A percentile compares a stretch with the other conserved stretches of the same genome.
These are phyloP conservation scores for Drosophila ezoana DNA, from an alignment of 2,888 invertebrate genomes.

Conservation along the genomic window DNA sequence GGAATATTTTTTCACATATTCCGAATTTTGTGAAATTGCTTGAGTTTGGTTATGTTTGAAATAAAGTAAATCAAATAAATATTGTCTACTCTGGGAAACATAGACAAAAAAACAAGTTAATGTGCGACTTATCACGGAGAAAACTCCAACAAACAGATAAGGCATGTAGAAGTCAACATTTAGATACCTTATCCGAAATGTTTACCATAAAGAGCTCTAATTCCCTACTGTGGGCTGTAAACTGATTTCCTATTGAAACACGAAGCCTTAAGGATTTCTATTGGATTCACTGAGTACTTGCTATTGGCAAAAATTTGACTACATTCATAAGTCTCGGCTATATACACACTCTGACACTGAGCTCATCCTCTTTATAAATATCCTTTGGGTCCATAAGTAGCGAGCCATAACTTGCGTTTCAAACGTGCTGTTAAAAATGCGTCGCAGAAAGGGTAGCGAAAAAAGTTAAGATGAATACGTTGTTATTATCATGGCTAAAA, in stretches of 20 bases:
- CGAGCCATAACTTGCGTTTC: conserved; percentile 43
- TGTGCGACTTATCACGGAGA: no score
- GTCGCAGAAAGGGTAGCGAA: conserved; percentile 16
- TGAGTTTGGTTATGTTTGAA: no score
- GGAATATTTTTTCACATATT: no score
- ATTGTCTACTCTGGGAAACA: no score
- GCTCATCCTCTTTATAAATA: conserved; percentile 4
- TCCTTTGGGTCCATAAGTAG: conserved; percentile 22
- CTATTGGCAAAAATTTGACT: background rate
- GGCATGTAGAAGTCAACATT: no score
- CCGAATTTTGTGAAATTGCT: no score
- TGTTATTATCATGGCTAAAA: conserved; percentile 71
- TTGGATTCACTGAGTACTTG: conserved; percentile 4
- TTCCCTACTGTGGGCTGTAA: no score
- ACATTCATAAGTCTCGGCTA: background rate
- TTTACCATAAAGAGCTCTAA: no score
- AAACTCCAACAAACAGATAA: no score
- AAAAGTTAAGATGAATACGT: conserved; percentile 60
- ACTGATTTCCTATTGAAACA: background rate
- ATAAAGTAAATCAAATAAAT: no score
- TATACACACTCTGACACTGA: background rate
- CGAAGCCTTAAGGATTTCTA: background rate
- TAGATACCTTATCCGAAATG: no score
- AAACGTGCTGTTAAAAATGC: conserved; percentile 11
- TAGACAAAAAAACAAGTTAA: no score